Conservation (phyloP, 2,797 vertebrate species). For the Crenuchus spilurus region DNA sequence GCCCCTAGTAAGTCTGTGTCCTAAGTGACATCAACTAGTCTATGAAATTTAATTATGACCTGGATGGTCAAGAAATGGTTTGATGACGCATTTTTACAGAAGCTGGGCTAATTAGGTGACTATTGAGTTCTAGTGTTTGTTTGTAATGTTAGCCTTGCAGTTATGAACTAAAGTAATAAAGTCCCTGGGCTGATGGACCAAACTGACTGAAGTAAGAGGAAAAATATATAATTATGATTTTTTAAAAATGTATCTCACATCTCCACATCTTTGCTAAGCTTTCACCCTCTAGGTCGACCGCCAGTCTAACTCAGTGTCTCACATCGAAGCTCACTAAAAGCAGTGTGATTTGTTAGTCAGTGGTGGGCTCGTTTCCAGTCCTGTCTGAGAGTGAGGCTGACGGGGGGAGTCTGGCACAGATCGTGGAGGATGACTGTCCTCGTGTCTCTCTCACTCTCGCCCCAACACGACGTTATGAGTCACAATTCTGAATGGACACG, state of each 20-base stretch:
- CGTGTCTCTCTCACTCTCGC: not conserved
- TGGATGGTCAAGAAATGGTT: too few species aligned
- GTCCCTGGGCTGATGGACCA: not conserved
- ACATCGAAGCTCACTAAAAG: not conserved
- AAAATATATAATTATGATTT: too few species aligned
- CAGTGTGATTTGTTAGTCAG: constrained; percentile 12
- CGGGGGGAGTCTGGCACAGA: constrained; percentile 2
- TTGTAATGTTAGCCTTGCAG: too few species aligned
- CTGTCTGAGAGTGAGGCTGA: not conserved
- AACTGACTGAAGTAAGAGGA: not conserved
- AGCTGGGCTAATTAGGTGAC: too few species aligned
- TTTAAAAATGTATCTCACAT: not conserved
- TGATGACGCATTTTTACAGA: too few species aligned
- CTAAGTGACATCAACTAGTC: too few species aligned
- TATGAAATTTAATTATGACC: too few species aligned
- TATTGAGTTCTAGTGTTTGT: too few species aligned
- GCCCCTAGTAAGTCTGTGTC: too few species aligned
- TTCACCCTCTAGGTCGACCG: not conserved
- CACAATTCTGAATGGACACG: not conserved
- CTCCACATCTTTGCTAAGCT: not conserved
- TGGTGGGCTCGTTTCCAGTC: constrained; percentile 16
- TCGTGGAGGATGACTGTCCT: not conserved
- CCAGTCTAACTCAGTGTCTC: constrained; percentile 1
- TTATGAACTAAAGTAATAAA: too few species aligned
- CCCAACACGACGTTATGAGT: not conserved